Percentiles rank a stretch among this genome's conserved stretches.
These are phyloP conservation scores for Bradypodion ventrale DNA, from an alignment of 2,797 vertebrate species.

Conservation along the genomic window DNA sequence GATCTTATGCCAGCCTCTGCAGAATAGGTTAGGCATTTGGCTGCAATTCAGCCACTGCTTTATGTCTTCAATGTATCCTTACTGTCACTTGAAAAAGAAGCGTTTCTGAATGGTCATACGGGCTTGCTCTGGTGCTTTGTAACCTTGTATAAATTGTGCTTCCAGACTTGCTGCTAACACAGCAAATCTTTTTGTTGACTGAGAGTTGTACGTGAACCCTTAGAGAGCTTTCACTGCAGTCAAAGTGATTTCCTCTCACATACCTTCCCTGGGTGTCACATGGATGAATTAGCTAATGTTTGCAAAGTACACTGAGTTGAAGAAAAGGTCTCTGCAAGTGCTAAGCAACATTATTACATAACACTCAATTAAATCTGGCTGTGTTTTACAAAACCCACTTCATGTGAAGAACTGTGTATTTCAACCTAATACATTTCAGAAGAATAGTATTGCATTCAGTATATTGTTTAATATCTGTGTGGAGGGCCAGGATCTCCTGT, in stretches of 20 bases:
- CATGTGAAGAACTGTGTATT: constrained; percentile 32
- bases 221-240: constrained; percentile 8
- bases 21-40: constrained; percentile 18
- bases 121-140: constrained; percentile 12
- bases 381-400: constrained; percentile 15
- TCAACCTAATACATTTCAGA: constrained; percentile 36
- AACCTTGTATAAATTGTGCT: constrained; percentile 33
- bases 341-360: constrained; percentile 9
- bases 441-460: constrained; percentile 17
- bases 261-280: constrained; percentile 2
- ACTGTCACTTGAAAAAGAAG: constrained; percentile 10
- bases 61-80: constrained; percentile 31
- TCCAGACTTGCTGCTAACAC: constrained; percentile 15
- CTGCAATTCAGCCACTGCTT: constrained; percentile 20
- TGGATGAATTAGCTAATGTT: constrained; percentile 25
- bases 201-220: background rate
- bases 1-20: constrained; percentile 14
- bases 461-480: constrained; percentile 2
- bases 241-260: constrained; percentile 9
- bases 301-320: constrained; percentile 7
- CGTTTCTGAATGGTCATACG: constrained; percentile 1
- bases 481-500: constrained; percentile 12
- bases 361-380: constrained; percentile 21
- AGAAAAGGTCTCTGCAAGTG: constrained; percentile 9
- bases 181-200: constrained; percentile 21